A percentile compares a stretch with the other conserved stretches of the same genome.
phyloP scores from a whole-genome alignment of 2,797 vertebrate species.

The Podarcis siculus region DNA sequence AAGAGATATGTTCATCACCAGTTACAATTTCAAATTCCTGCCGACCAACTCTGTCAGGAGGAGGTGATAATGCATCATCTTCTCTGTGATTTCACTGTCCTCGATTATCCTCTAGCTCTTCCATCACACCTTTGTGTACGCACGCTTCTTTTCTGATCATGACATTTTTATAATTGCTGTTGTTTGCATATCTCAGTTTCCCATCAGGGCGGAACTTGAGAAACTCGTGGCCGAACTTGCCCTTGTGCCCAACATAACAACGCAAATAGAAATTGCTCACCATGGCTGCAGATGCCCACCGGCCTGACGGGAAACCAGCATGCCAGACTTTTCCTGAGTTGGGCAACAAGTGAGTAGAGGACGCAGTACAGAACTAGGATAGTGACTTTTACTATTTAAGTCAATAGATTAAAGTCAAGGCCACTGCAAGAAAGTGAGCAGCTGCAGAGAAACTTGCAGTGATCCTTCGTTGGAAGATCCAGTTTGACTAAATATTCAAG shows the following conservation, averaged over 20 bases:
- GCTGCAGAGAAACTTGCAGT: neutral
- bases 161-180: slow-evolving; percentile 99
- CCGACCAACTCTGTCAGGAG: slow-evolving; percentile 94
- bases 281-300: slow-evolving; percentile 73
- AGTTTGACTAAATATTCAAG: neutral
- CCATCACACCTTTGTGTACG: slow-evolving; percentile 98
- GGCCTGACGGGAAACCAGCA: slow-evolving; percentile 19
- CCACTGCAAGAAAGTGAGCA: neutral
- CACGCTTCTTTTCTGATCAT: slow-evolving; percentile 99
- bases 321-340: slow-evolving; percentile 1
- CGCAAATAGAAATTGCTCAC: slow-evolving; percentile 96
- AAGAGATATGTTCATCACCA: slow-evolving; percentile 99
- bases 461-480: neutral
- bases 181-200: slow-evolving; percentile 96
- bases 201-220: slow-evolving; percentile 96
- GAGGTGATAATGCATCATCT: slow-evolving; percentile 96
- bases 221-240: slow-evolving; percentile 98
- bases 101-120: slow-evolving; percentile 98
- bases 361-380: no score
- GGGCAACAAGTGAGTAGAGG: neutral
- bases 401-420: neutral
- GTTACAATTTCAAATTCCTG: slow-evolving; percentile 99
- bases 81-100: slow-evolving; percentile 98
- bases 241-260: slow-evolving; percentile 98
- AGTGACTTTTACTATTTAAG: no score